These are phyloP conservation scores for Oxyura jamaicensis DNA, from an alignment of 2,113 vertebrate genomes.

Conservation along the genomic window DNA sequence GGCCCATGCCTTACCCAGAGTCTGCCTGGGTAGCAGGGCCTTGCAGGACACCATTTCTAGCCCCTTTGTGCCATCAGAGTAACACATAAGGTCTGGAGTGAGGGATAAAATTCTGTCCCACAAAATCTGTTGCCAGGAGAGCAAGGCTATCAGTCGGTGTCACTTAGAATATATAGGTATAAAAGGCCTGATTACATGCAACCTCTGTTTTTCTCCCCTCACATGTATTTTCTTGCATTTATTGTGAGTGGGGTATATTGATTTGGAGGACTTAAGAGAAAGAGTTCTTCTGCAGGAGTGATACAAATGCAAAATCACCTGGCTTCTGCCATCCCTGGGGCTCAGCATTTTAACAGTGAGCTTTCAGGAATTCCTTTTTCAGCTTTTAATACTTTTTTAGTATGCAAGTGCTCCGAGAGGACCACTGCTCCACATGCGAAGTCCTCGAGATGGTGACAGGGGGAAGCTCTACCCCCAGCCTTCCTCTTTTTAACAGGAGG, in stretches of 20 bases:
- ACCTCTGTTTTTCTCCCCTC: neutral
- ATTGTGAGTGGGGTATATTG: neutral
- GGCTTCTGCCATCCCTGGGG: neutral
- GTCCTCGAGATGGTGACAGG: neutral
- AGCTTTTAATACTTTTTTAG: neutral
- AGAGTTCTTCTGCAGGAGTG: neutral
- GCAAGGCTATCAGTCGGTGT: neutral
- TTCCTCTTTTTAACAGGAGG: neutral
- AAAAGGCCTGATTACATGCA: neutral
- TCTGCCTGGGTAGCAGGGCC: neutral
- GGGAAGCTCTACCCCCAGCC: neutral
- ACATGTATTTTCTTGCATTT: neutral
- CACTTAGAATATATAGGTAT: neutral
- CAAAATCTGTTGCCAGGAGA: neutral
- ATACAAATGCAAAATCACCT: neutral
- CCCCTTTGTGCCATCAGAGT: neutral
- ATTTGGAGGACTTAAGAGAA: neutral
- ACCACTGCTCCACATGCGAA: neutral
- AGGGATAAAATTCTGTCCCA: neutral
- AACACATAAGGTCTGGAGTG: neutral
- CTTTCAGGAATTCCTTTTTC: neutral
- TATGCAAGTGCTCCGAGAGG: neutral
- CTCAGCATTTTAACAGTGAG: neutral
- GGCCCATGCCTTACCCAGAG: neutral
- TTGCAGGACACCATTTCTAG: neutral